A percentile compares a stretch with the other conserved stretches of the same genome.
These are phyloP conservation scores for Formicarius rufipectus DNA, from an alignment of 2,113 vertebrate genomes.

Conservation along the genomic window DNA sequence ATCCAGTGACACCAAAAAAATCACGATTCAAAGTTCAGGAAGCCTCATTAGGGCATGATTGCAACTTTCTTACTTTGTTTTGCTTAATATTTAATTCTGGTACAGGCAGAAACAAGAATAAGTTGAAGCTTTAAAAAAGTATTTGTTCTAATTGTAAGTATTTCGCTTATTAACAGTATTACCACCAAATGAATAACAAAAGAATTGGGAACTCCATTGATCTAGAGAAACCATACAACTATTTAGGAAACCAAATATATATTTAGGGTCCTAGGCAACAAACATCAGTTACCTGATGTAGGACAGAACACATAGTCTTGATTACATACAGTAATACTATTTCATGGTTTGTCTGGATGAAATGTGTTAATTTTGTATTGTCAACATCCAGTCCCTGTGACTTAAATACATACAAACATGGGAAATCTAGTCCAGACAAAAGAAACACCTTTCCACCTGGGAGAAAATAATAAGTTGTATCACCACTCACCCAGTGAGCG, in stretches of 20 bases:
- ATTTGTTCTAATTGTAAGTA: background rate
- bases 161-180: background rate
- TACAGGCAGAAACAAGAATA: background rate
- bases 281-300: background rate
- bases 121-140: background rate
- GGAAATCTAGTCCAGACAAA: background rate
- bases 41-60: background rate
- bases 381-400: background rate
- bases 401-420: background rate
- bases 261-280: background rate
- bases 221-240: background rate
- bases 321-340: background rate
- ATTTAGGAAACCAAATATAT: background rate
- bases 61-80: conserved; percentile 4
- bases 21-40: background rate
- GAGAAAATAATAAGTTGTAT: background rate
- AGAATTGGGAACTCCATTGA: background rate
- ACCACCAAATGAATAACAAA: background rate
- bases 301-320: background rate
- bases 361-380: background rate
- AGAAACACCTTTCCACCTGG: background rate
- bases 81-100: conserved; percentile 20
- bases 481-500: background rate
- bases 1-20: background rate
- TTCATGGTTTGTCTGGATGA: background rate